These are phyloP conservation scores for Caloenas nicobarica DNA, from an alignment of 2,113 vertebrate species.

Conservation along the genomic window DNA sequence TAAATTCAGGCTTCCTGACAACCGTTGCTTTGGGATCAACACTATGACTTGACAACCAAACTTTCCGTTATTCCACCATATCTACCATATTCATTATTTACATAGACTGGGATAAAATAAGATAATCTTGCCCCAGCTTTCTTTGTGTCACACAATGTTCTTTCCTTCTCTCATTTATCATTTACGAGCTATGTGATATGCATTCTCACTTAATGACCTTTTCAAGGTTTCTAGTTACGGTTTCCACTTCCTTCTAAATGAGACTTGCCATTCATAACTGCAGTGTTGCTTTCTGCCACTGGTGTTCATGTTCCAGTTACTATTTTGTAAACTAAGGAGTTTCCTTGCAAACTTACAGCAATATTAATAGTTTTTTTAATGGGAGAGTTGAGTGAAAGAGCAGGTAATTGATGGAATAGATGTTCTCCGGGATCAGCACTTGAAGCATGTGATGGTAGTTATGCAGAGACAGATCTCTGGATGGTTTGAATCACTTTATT, in stretches of 20 bases:
- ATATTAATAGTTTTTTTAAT: not conserved
- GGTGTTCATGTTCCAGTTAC: not conserved
- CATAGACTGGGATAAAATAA: slow-evolving; percentile 31
- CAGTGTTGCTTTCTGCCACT: slow-evolving; percentile 7
- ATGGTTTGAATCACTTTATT: not conserved
- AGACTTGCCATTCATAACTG: slow-evolving; percentile 15
- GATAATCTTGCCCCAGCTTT: slow-evolving; percentile 36
- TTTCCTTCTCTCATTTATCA: slow-evolving; percentile 76
- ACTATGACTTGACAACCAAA: not conserved
- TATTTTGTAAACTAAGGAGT: not conserved
- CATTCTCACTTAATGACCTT: slow-evolving; percentile 68
- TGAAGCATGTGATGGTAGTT: not conserved
- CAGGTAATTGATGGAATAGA: not conserved
- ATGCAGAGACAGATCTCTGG: not conserved
- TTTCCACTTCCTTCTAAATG: slow-evolving; percentile 73
- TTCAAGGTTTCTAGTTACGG: slow-evolving; percentile 78
- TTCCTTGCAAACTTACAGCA: not conserved
- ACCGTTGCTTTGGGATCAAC: not conserved
- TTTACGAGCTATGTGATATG: slow-evolving; percentile 80
- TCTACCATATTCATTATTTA: slow-evolving; percentile 62
- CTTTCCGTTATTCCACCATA: not conserved
- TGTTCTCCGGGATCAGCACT: not conserved
- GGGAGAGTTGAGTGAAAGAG: not conserved
- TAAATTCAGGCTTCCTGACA: not conserved
- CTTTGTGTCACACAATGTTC: slow-evolving; percentile 65